Conservation (phyloP, 2,113 vertebrate species). For the Myotis yumanensis region DNA sequence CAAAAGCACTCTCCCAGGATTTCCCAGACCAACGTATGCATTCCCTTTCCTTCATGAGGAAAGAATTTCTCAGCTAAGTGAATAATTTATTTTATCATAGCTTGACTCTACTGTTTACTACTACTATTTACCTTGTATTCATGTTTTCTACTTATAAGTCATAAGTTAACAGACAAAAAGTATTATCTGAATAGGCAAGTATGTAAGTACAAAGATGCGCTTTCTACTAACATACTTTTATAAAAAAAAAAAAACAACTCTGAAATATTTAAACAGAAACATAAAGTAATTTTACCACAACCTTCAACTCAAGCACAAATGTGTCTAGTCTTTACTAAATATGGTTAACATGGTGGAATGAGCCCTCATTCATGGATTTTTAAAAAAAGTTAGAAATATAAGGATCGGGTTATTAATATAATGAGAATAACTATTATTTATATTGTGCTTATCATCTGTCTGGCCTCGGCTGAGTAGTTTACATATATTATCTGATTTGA, state of each 20-base stretch:
- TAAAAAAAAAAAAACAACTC: not conserved
- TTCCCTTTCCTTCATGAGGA: not conserved
- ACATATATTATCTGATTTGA: not conserved
- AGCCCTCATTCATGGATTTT: not conserved
- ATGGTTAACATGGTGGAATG: not conserved
- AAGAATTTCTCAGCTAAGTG: not conserved
- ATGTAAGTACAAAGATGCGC: not conserved
- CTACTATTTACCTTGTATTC: not conserved
- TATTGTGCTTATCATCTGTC: not conserved
- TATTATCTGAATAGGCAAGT: not conserved
- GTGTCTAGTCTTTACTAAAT: not conserved
- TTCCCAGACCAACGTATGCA: not conserved
- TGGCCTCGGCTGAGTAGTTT: not conserved
- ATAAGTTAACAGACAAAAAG: not conserved
- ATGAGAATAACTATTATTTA: not conserved
- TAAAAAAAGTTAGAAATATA: not conserved
- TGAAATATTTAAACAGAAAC: constrained; percentile 18
- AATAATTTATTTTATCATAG: not conserved
- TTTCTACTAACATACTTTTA: not conserved
- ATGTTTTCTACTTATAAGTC: not conserved
- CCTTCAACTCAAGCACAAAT: not conserved
- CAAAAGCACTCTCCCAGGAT: not conserved
- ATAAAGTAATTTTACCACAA: not conserved
- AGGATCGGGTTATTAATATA: not conserved
- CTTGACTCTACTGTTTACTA: not conserved